Percentiles rank a stretch among this genome's conserved stretches.
Evolutionary conservation across 1,140 invertebrate genomes (phyloP).

Genomic region (Drosophila azteca): DNA sequence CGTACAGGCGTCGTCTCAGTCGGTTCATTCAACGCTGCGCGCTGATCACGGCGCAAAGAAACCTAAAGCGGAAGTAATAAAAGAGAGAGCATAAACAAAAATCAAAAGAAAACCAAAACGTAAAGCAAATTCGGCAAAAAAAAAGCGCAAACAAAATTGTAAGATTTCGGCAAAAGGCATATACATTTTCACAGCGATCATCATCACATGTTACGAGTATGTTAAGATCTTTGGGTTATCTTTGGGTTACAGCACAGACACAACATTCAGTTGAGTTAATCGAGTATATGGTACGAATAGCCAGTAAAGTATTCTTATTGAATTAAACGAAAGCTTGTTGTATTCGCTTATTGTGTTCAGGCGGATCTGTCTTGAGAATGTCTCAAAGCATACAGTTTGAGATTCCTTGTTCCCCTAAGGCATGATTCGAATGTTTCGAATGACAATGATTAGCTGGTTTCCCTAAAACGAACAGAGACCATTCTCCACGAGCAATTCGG

Average conservation of each 20-base stretch:
- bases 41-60: conserved; percentile 82
- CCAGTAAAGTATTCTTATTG: too few relatives aligned
- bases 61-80: conserved; percentile 83
- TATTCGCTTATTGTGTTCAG: too few relatives aligned
- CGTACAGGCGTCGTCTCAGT: conserved; percentile 84
- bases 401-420: too few relatives aligned
- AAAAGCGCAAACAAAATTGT: conserved; percentile 36
- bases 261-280: conserved; percentile 34
- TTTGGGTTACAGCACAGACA: conserved; percentile 39
- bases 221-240: conserved; percentile 1
- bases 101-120: conserved; percentile 70
- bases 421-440: too few relatives aligned
- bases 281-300: conserved; percentile 11
- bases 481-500: too few relatives aligned
- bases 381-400: too few relatives aligned
- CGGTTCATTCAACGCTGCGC: conserved; percentile 82
- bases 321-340: too few relatives aligned
- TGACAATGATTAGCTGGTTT: too few relatives aligned
- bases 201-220: background rate
- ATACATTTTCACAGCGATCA: conserved; percentile 4
- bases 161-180: conserved; percentile 16
- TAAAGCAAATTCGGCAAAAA: conserved; percentile 27
- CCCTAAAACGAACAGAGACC: too few relatives aligned
- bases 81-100: conserved; percentile 81
- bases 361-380: too few relatives aligned